Evolutionary conservation across 2,888 invertebrate species (phyloP).

Genomic region (Rotaria macrura): DNA sequence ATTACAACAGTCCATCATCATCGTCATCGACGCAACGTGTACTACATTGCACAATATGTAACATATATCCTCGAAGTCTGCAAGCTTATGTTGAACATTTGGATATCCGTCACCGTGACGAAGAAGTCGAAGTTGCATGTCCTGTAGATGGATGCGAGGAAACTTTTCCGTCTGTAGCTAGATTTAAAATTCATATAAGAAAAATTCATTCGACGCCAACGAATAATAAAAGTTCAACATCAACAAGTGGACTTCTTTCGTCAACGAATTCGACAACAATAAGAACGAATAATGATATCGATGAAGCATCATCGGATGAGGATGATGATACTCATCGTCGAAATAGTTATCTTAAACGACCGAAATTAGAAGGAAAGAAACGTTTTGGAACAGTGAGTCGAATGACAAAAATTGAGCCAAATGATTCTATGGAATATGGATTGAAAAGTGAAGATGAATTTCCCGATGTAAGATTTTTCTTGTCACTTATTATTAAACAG

Average conservation of each 20-base stretch:
- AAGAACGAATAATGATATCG: background rate
- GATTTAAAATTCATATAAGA: constrained; percentile 17
- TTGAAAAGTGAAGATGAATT: constrained; percentile 2
- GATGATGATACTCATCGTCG: background rate
- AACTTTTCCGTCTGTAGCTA: background rate
- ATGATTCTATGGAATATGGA: background rate
- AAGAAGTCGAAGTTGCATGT: constrained; percentile 18
- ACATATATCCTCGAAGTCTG: constrained; percentile 14
- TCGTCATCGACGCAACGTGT: background rate
- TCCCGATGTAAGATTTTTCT: background rate
- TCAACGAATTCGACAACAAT: background rate
- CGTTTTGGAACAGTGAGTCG: background rate
- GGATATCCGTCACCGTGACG: constrained; percentile 14
- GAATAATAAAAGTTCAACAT: background rate
- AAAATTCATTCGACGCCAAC: background rate
- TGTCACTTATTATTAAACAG: background rate
- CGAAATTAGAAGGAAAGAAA: background rate
- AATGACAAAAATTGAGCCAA: background rate
- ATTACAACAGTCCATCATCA: background rate
- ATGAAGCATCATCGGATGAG: background rate
- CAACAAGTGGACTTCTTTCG: background rate
- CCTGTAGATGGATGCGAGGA: background rate
- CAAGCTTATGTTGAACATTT: constrained; percentile 19
- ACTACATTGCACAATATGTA: constrained; percentile 17
- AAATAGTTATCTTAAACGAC: background rate